phyloP scores from a whole-genome alignment of 2,113 vertebrate genomes.

The Mesocricetus auratus region DNA sequence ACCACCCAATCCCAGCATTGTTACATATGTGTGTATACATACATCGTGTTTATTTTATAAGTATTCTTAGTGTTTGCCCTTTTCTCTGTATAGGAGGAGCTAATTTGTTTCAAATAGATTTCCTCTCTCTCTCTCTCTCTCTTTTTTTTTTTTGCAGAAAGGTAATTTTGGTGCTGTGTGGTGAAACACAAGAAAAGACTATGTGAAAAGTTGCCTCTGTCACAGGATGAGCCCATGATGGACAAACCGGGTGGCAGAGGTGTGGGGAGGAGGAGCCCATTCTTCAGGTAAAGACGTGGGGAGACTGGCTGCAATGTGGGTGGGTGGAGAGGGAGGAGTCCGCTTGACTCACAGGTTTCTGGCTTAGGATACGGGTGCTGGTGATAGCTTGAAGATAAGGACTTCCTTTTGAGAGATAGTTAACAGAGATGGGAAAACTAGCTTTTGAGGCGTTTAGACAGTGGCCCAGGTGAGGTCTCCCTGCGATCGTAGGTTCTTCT shows the following conservation, averaged over 20 bases:
- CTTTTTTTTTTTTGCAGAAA: neutral
- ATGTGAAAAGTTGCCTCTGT: neutral
- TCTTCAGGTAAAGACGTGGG: neutral
- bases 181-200: neutral
- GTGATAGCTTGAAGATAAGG: conserved; percentile 33
- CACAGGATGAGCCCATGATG: neutral
- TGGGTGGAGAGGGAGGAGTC: neutral
- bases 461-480: no score
- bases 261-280: neutral
- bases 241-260: neutral
- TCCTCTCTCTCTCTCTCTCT: no score
- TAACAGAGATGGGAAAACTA: neutral
- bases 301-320: neutral
- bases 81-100: neutral
- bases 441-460: neutral
- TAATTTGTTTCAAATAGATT: conserved; percentile 23
- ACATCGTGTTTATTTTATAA: neutral
- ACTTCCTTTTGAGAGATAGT: neutral
- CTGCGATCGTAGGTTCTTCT: neutral
- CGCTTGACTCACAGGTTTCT: conserved; percentile 26
- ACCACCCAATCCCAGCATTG: neutral
- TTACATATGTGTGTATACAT: no score
- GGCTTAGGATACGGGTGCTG: conserved; percentile 3
- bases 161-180: neutral
- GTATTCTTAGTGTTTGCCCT: neutral